A percentile compares a stretch with the other conserved stretches of the same genome.
Conservation (phyloP, 2,888 invertebrate species). For the Chironomus riparius region DNA sequence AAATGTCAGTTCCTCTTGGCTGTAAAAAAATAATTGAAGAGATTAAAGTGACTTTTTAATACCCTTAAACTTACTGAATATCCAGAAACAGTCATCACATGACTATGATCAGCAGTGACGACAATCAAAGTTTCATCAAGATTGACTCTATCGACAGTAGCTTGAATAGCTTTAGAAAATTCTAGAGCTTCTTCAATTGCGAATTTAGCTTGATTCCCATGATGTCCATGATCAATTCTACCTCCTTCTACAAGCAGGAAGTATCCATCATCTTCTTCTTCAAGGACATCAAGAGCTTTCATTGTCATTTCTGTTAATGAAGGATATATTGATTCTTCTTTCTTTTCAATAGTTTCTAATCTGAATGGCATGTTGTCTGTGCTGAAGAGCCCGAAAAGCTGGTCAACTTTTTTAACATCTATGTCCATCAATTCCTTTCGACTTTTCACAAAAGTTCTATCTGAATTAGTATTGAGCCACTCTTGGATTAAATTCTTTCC, state of each 20-base stretch:
- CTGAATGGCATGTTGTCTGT: constrained; percentile 63
- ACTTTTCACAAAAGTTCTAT: constrained; percentile 37
- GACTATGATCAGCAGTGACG: constrained; percentile 72
- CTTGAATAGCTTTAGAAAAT: constrained; percentile 58
- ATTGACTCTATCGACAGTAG: constrained; percentile 52
- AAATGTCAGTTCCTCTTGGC: constrained; percentile 48
- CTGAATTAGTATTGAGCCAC: constrained; percentile 47
- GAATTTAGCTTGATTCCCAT: constrained; percentile 54
- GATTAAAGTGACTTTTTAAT: neutral
- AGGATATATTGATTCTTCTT: constrained; percentile 47
- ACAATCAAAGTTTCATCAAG: constrained; percentile 65
- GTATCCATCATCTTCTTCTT: constrained; percentile 52
- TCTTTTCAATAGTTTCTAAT: constrained; percentile 48
- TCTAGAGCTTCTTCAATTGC: constrained; percentile 73
- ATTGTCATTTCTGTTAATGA: constrained; percentile 57
- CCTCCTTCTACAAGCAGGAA: constrained; percentile 65
- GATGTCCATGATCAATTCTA: constrained; percentile 70
- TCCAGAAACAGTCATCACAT: constrained; percentile 65
- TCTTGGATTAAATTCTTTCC: constrained; percentile 50
- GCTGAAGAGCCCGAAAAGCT: constrained; percentile 57
- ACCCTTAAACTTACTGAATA: constrained; percentile 45
- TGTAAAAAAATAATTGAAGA: neutral
- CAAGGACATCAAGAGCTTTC: constrained; percentile 52
- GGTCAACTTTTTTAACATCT: constrained; percentile 45
- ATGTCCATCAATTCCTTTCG: constrained; percentile 34